These are phyloP conservation scores for Stomorhina lunata DNA, from an alignment of 2,888 invertebrate species.

Conservation along the genomic window DNA sequence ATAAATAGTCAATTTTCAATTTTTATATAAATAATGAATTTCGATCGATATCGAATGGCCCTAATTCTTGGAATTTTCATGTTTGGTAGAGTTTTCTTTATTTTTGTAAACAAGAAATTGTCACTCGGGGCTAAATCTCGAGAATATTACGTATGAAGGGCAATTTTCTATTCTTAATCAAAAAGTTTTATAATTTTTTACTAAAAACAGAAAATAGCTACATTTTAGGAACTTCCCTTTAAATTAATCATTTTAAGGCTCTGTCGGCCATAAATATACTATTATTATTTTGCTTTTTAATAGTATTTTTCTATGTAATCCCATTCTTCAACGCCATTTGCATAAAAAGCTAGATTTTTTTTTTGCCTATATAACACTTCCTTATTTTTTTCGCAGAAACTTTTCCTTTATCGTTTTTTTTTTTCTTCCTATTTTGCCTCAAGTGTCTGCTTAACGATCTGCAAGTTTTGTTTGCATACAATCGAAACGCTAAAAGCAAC, in stretches of 20 bases:
- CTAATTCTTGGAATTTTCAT: too few relatives aligned
- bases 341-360: conserved; percentile 6
- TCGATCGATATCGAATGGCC: too few relatives aligned
- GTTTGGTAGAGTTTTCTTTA: too few relatives aligned
- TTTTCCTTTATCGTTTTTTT: neutral
- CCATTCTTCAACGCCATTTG: neutral
- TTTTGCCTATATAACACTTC: conserved; percentile 32
- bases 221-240: neutral
- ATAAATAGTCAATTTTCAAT: too few relatives aligned
- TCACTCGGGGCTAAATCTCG: too few relatives aligned
- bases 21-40: too few relatives aligned
- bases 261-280: neutral
- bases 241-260: neutral
- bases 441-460: conserved; percentile 62
- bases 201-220: neutral
- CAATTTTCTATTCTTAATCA: too few relatives aligned
- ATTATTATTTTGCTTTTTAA: neutral
- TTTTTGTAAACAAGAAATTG: too few relatives aligned
- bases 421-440: conserved; percentile 49
- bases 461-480: conserved; percentile 63
- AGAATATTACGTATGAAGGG: too few relatives aligned
- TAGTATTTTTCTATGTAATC: neutral
- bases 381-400: conserved; percentile 24
- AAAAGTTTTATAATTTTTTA: too few relatives aligned
- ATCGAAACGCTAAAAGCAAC: conserved; percentile 67